These are phyloP conservation scores for Lordiphosa fenestrarum DNA, from an alignment of 2,888 invertebrate species.

Conservation along the genomic window DNA sequence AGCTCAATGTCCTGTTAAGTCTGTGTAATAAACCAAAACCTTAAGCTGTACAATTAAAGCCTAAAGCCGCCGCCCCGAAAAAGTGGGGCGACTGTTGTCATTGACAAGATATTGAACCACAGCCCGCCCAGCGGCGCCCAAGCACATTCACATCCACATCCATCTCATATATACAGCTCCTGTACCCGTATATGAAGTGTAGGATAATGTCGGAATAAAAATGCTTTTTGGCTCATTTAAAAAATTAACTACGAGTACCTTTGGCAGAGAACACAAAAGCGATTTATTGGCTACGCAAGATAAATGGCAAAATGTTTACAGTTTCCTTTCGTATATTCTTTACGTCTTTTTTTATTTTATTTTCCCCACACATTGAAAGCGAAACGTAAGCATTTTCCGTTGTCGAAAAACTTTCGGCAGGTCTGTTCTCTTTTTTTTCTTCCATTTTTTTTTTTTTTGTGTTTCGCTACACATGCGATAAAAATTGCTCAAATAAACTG, in stretches of 20 bases:
- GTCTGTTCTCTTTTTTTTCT: conserved; percentile 38
- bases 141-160: conserved; percentile 24
- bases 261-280: conserved; percentile 46
- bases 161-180: neutral
- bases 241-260: conserved; percentile 61
- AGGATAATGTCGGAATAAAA: conserved; percentile 15
- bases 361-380: conserved; percentile 36
- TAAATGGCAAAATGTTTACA: conserved; percentile 73
- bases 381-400: conserved; percentile 70
- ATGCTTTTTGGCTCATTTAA: conserved; percentile 56
- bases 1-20: conserved; percentile 58
- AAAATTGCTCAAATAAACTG: conserved; percentile 70
- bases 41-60: conserved; percentile 69
- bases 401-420: conserved; percentile 62
- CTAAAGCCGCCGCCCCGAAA: conserved; percentile 36
- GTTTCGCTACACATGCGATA: conserved; percentile 69
- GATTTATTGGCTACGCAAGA: conserved; percentile 70
- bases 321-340: conserved; percentile 40
- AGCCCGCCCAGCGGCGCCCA: conserved; percentile 10
- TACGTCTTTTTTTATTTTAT: conserved; percentile 4
- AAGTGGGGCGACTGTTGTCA: conserved; percentile 9
- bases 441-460: conserved; percentile 12
- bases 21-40: conserved; percentile 61
- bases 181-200: conserved; percentile 24
- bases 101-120: conserved; percentile 48